phyloP scores from a whole-genome alignment of 2,888 invertebrate genomes.

The Nymphalis urticae region DNA sequence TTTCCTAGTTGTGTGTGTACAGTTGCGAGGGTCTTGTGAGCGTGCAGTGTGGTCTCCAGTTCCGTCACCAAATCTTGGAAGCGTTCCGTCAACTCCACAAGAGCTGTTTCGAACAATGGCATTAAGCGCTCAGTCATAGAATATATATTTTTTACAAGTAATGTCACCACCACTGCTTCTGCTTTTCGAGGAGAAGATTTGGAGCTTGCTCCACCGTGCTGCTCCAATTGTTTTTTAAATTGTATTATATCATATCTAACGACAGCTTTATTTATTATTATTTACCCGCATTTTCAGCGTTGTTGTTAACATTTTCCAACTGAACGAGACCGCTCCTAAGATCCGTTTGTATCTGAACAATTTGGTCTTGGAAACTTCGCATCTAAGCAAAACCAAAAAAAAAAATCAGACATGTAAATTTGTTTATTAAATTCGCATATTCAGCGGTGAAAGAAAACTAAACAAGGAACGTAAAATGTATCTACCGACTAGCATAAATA shows the following conservation, averaged over 20 bases:
- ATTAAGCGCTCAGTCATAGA: neutral
- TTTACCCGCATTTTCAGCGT: constrained; percentile 64
- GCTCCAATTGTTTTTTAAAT: too few species aligned
- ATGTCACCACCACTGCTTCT: too few species aligned
- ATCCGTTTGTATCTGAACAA: constrained; percentile 55
- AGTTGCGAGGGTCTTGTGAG: constrained; percentile 49
- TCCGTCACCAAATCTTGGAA: constrained; percentile 53
- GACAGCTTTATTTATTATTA: too few species aligned
- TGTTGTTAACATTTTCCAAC: constrained; percentile 55
- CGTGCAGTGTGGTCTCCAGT: constrained; percentile 50
- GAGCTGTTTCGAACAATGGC: constrained; percentile 45
- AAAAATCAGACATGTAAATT: neutral
- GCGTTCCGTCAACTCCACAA: constrained; percentile 61
- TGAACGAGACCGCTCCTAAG: constrained; percentile 52
- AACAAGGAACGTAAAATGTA: too few species aligned
- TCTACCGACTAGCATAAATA: too few species aligned
- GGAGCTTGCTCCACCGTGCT: too few species aligned
- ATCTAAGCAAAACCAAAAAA: constrained; percentile 48
- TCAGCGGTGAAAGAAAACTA: too few species aligned
- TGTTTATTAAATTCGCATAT: too few species aligned
- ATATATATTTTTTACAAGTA: neutral
- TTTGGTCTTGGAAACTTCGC: constrained; percentile 65
- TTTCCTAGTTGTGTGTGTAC: constrained; percentile 51
- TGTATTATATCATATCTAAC: too few species aligned
- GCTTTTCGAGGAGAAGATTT: too few species aligned